Percentiles rank a stretch among this genome's conserved stretches.
Conservation (phyloP, 2,797 vertebrate genomes). For the Siniperca undulata region DNA sequence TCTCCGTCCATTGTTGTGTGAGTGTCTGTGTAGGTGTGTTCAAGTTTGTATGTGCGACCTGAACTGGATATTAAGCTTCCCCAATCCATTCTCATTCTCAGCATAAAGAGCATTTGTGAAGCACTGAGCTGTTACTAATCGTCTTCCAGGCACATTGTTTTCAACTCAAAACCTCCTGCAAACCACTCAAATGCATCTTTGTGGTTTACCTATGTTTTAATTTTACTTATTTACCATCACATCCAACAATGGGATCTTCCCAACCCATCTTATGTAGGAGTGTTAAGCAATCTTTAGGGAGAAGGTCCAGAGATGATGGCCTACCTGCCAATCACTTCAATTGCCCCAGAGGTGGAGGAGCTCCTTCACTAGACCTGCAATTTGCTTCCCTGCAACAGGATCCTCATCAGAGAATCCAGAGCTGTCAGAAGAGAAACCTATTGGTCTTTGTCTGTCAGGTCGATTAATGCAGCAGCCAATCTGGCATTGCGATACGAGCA, state of each 20-base stretch:
- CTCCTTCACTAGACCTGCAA: conserved; percentile 26
- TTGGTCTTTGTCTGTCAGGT: conserved; percentile 72
- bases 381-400: conserved; percentile 32
- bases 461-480: conserved; percentile 72
- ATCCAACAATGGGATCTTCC: background rate
- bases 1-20: conserved; percentile 42
- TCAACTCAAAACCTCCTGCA: conserved; percentile 35
- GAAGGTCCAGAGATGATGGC: conserved; percentile 34
- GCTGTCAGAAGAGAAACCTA: conserved; percentile 62
- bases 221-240: conserved; percentile 9
- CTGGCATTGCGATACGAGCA: conserved; percentile 54
- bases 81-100: conserved; percentile 34
- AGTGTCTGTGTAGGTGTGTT: conserved; percentile 48
- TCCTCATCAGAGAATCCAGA: conserved; percentile 54
- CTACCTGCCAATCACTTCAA: conserved; percentile 48
- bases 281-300: conserved; percentile 32
- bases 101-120: conserved; percentile 49
- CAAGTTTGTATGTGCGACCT: conserved; percentile 44
- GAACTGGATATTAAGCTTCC: conserved; percentile 49
- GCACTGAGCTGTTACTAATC: conserved; percentile 60
- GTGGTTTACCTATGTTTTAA: background rate
- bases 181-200: conserved; percentile 20
- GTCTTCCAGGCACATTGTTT: conserved; percentile 69
- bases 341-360: conserved; percentile 9
- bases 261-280: conserved; percentile 16